Evolutionary conservation across 2,888 invertebrate species (phyloP).

Genomic region (Sinohyriopsis cumingii): DNA sequence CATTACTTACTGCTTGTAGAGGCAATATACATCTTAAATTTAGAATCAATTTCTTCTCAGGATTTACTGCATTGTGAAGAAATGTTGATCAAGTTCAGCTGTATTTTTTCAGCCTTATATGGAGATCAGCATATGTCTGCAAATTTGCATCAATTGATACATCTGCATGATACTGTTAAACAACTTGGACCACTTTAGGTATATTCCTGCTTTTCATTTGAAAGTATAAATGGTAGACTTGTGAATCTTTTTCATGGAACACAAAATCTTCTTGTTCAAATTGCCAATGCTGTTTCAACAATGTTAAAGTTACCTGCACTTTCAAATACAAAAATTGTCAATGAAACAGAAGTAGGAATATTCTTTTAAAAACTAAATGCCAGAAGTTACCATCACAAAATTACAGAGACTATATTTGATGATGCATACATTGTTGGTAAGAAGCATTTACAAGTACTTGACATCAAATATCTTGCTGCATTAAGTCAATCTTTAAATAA

Average conservation of each 20-base stretch:
- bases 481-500: too few relatives aligned
- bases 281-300: conserved; percentile 7
- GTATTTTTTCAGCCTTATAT: conserved; percentile 5
- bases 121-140: conserved; percentile 5
- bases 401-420: too few relatives aligned
- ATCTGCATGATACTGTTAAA: conserved; percentile 9
- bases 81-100: conserved; percentile 3
- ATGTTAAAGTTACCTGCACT: conserved; percentile 2
- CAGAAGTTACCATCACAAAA: too few relatives aligned
- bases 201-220: conserved; percentile 7
- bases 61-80: conserved; percentile 1
- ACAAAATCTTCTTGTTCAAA: conserved; percentile 1
- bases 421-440: too few relatives aligned
- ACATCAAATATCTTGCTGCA: too few relatives aligned
- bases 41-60: conserved; percentile 2
- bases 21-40: conserved; percentile 11
- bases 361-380: too few relatives aligned
- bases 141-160: conserved; percentile 14
- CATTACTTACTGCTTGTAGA: conserved; percentile 8
- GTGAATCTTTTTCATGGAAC: conserved; percentile 11
- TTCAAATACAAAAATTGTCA: too few relatives aligned
- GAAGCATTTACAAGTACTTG: too few relatives aligned
- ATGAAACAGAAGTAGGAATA: too few relatives aligned
- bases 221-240: conserved; percentile 9
- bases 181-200: conserved; percentile 9